Conservation (phyloP, 2,888 invertebrate genomes). For the Atethmia centrago region DNA sequence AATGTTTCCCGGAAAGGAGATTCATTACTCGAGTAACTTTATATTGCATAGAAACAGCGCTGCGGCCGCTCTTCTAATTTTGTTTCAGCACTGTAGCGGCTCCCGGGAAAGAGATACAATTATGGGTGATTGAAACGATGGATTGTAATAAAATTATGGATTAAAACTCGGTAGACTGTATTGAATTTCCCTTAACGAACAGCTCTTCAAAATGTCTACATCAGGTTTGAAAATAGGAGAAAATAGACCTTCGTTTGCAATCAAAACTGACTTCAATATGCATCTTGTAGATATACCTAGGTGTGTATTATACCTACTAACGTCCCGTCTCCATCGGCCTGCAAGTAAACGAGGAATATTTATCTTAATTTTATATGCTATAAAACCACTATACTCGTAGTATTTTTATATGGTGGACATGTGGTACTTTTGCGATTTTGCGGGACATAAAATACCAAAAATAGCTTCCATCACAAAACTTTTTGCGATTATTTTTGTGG, state of each 20-base stretch:
- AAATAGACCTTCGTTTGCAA: conserved; percentile 32
- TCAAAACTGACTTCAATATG: conserved; percentile 13
- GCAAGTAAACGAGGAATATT: conserved; percentile 8
- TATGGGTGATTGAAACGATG: conserved; percentile 1
- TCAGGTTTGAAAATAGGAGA: conserved; percentile 21
- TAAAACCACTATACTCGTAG: conserved; percentile 5
- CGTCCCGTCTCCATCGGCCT: background rate
- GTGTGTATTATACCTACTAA: background rate
- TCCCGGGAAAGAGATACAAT: conserved; percentile 1
- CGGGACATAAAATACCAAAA: conserved; percentile 12
- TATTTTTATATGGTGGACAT: conserved; percentile 15
- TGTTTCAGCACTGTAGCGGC: conserved; percentile 6
- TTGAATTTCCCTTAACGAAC: conserved; percentile 35
- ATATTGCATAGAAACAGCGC: conserved; percentile 57
- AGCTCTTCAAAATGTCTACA: conserved; percentile 30
- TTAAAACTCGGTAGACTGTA: conserved; percentile 8
- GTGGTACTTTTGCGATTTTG: conserved; percentile 17
- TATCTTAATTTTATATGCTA: conserved; percentile 22
- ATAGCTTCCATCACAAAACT: background rate
- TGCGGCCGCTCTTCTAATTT: conserved; percentile 25
- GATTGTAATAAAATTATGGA: background rate
- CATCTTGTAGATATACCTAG: background rate
- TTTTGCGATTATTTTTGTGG: conserved; percentile 2
- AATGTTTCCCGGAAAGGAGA: conserved; percentile 62
- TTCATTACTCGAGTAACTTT: conserved; percentile 71